Base-by-base conservation (phyloP, 1,140 invertebrate genomes). In the Aphidius ervi region DNA sequence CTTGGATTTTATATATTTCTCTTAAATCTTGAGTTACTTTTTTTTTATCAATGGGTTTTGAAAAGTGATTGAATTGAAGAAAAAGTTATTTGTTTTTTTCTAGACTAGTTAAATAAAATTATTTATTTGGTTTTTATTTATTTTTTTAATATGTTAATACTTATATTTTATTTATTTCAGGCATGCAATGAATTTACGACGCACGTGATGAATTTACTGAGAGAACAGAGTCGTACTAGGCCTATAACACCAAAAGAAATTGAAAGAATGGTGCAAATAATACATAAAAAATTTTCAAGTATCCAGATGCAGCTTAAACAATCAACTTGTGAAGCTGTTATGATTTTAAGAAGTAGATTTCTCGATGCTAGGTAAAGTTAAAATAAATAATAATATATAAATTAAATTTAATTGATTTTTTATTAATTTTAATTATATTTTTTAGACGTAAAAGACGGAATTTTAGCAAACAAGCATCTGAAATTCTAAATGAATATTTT, bases 281-380 rank as follows among this genome's bases (percentile, higher is more conserved):
- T 99, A 67, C 94, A 98, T 78, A 98, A 98, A 85, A 99, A 99
- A 80, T 99, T 99, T 85, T 97, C 94, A 67, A 97, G 95, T 63
- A 99, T 99, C 73, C 97, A 99, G 82, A 97, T 99, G 90, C 98
- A 99, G 81, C 82, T 99, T 67, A 99, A 99, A 81, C 98, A 99
- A 82, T 97, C 94, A 63, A 99, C 97, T 10, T 99, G 98, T 77
- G 98, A 99, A 79, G 98, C 98, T n/a, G 97, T 99, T 56, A 99
- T 99, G 97, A 99, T 99, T 63, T 84, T 99, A 39, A 85, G 97
- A 73, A 89, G 81, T 81, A 84, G 89, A 71, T 99, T 98, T 83
- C 85, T 99, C 59, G 97, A 99, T 79, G 96, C 97, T 20, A 89
- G 89, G 89, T 90, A 72, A 63, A 65, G 59, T 9, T 16, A 46